Base-by-base conservation (phyloP, 2,888 invertebrate species). In the Oscheius sp. region DNA sequence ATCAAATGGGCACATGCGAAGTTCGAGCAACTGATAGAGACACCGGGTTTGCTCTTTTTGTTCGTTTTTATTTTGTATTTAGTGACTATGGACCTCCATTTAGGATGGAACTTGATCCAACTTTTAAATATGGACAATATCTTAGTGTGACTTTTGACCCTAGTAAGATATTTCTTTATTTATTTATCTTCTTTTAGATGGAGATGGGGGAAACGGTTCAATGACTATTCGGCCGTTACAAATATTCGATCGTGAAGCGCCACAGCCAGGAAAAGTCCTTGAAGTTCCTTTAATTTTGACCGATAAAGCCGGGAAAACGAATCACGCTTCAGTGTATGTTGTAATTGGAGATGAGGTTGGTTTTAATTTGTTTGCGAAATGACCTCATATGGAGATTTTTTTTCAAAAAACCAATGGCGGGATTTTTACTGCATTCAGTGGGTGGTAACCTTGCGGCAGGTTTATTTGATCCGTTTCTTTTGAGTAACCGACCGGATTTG, bases 121-220 rank as follows among this genome's bases (percentile, higher is more conserved):
- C 64, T 41, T 86, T 82, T 73, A 72, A 82, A 30, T 82, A 73
- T 67, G 64, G 73, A 84, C 92, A 94, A 36, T 94, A 94, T 28
- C 95, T 97, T 88, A 94, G 93, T 90, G 94, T 97, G 63, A 94
- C 94, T 87, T 95, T 95, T 89, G 94, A 95, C 89, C 94, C 93
- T 88, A 94, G 92, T 92, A 87, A 90, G 91, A 36, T 9, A 8
- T 57, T 38, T 33, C 3, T 38, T n/a, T n/a, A 17, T 14, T 33
- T 26, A 47, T 20, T 28, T 0, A 1, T 8, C 14, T 6, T 56
- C 22, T 68, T 87, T 36, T 90, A 92, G 92, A 94, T 90, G 95
- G 95, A 77, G 95, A 95, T 57, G 95, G 95, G 85, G 95, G 95
- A 54, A 95, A 95, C 86, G 97, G 97, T 44, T 94, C 95, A 92